These are phyloP conservation scores for Siderastrea radians DNA, from an alignment of 92 coral and sea anemone species.

Conservation along the genomic window DNA sequence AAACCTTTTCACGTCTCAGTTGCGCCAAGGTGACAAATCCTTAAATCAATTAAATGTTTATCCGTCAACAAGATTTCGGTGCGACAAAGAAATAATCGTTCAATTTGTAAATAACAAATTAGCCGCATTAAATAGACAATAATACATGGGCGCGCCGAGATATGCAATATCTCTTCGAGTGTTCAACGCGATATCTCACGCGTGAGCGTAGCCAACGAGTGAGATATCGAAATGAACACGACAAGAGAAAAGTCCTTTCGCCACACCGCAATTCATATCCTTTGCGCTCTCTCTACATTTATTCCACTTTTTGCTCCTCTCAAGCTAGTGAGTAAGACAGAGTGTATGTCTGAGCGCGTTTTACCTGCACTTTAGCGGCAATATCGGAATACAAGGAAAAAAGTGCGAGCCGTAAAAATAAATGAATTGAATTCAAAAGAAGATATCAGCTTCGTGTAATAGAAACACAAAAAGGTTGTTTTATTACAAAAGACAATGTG, in stretches of 20 bases:
- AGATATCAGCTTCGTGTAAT: background rate
- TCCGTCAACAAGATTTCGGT: conserved; percentile 5
- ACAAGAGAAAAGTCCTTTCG: background rate
- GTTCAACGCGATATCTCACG: no score
- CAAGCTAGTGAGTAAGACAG: background rate
- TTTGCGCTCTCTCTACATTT: background rate
- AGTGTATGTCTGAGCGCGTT: background rate
- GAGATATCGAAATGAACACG: no score
- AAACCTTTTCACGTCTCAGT: conserved; percentile 6
- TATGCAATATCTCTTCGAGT: no score
- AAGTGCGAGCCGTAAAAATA: background rate
- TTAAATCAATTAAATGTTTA: background rate
- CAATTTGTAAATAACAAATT: conserved; percentile 5
- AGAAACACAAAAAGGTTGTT: background rate
- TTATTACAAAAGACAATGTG: background rate
- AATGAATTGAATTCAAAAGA: background rate
- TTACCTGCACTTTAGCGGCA: background rate
- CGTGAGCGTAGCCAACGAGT: no score
- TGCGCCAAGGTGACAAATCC: conserved; percentile 24
- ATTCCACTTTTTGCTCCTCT: no score
- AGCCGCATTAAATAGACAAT: background rate
- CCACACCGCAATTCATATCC: background rate
- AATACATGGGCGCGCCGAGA: no score
- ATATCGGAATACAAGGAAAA: background rate
- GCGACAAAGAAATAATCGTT: conserved; percentile 19